These are phyloP conservation scores for Drosophila miranda DNA, from an alignment of 1,140 invertebrate species.

Conservation along the genomic window DNA sequence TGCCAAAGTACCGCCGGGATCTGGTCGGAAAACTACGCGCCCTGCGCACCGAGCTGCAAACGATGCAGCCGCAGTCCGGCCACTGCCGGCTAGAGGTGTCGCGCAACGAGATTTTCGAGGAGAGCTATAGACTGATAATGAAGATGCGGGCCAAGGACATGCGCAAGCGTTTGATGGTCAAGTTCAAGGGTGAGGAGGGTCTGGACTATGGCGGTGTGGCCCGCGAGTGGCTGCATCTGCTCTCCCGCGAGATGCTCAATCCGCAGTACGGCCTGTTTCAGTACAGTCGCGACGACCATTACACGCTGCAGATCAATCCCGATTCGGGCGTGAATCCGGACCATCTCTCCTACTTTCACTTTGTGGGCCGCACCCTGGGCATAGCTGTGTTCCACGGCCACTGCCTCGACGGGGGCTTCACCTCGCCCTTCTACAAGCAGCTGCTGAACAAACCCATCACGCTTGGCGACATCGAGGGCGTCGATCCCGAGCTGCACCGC, in stretches of 20 bases:
- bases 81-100: constrained; percentile 97
- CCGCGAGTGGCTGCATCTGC: constrained; percentile 96
- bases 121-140: constrained; percentile 94
- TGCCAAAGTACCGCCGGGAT: constrained; percentile 96
- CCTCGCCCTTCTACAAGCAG: constrained; percentile 98
- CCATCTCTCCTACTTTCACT: constrained; percentile 98
- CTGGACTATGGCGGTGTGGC: constrained; percentile 98
- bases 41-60: constrained; percentile 92
- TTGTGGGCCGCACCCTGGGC: constrained; percentile 97
- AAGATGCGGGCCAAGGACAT: constrained; percentile 98
- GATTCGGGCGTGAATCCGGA: constrained; percentile 96
- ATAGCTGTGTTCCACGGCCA: constrained; percentile 98
- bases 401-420: constrained; percentile 98
- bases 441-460: constrained; percentile 96
- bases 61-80: constrained; percentile 96
- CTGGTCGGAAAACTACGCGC: constrained; percentile 96
- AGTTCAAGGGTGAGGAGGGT: constrained; percentile 97
- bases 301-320: constrained; percentile 97
- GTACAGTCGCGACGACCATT: constrained; percentile 97
- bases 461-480: constrained; percentile 95
- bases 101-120: constrained; percentile 87
- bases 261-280: constrained; percentile 98
- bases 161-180: constrained; percentile 97
- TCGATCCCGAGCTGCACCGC: constrained; percentile 97
- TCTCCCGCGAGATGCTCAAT: constrained; percentile 98